Percentiles rank a stretch among this genome's conserved stretches.
Evolutionary conservation across 1,140 invertebrate species (phyloP).

Genomic region (Ostrea edulis): DNA sequence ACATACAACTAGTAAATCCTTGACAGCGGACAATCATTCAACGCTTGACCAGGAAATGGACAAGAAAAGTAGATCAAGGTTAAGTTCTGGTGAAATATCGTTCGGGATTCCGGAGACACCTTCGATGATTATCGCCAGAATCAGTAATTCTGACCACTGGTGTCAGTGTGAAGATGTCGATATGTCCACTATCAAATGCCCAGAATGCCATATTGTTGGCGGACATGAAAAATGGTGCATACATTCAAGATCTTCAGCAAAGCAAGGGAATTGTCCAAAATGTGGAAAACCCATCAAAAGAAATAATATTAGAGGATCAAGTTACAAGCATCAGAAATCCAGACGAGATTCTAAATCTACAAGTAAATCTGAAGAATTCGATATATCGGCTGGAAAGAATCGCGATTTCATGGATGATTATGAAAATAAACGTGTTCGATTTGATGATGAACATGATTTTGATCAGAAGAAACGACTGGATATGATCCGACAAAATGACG

Average conservation of each 20-base stretch:
- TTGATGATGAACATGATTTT: conserved; percentile 40
- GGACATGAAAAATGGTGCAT: conserved; percentile 54
- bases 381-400: not conserved
- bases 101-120: conserved; percentile 16
- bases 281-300: conserved; percentile 54
- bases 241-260: conserved; percentile 38
- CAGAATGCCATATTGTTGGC: conserved; percentile 46
- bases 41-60: not conserved
- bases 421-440: conserved; percentile 40
- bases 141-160: conserved; percentile 38
- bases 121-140: conserved; percentile 28
- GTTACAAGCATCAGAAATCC: conserved; percentile 5
- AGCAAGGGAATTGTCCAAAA: conserved; percentile 47
- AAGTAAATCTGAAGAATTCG: conserved; percentile 12
- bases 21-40: not conserved
- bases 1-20: conserved; percentile 8
- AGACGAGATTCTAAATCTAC: not conserved
- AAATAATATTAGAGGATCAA: conserved; percentile 11
- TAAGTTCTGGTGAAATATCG: conserved; percentile 16
- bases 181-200: conserved; percentile 41
- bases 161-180: conserved; percentile 49
- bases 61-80: conserved; percentile 20
- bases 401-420: not conserved
- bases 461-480: conserved; percentile 4
- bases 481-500: conserved; percentile 19